Evolutionary conservation across 2,797 vertebrate species (phyloP), one percentile per base, ranked within the genome.

Genomic region (Cichlasoma orientale): DNA sequence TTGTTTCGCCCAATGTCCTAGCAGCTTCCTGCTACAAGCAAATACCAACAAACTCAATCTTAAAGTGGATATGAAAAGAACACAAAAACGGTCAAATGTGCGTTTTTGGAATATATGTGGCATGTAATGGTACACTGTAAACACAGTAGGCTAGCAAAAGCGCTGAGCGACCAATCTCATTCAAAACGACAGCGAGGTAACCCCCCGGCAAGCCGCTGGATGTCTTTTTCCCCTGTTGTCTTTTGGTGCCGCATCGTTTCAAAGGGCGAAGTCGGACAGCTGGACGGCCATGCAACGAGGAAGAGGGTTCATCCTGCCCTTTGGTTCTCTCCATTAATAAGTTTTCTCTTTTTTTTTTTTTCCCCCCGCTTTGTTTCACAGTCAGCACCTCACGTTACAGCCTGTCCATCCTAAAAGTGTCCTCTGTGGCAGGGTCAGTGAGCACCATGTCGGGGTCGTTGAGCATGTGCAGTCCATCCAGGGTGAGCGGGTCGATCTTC

Each of bases 381-480:
- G 77, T 68, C 83, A 18, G 71, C 63, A n/a, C 73, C 21, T 72
- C 4, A 2, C 27, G 72, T 95, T 95, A 99, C 97, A 99, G 97
- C 87, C 98, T 95, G 93, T 99, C 98, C 98, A 99, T 99, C 88
- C 98, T 96, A 94, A 99, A 99, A 36, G 98, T 98, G 95, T 99
- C 98, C 95, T 99, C 98, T 0, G 98, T 99, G 94, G 98, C 98
- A 0, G 98, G 95, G 94, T 98, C 98, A 0, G 98, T 89, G 41
- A 99, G 97, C 91, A 99, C 98, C 97, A 99, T 99, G 95, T 99
- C 98, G 0, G 98, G 98, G 94, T 99, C 98, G 0, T 99, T 99
- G 82, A 99, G 97, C 96, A 96, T 99, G 95, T 99, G 98, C 82
- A 99, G 96, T 92, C 98, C 98, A 23, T 99, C 98, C 90, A 99